phyloP scores from a whole-genome alignment of 2,888 invertebrate genomes.

The Acanthoscelides obtectus region DNA sequence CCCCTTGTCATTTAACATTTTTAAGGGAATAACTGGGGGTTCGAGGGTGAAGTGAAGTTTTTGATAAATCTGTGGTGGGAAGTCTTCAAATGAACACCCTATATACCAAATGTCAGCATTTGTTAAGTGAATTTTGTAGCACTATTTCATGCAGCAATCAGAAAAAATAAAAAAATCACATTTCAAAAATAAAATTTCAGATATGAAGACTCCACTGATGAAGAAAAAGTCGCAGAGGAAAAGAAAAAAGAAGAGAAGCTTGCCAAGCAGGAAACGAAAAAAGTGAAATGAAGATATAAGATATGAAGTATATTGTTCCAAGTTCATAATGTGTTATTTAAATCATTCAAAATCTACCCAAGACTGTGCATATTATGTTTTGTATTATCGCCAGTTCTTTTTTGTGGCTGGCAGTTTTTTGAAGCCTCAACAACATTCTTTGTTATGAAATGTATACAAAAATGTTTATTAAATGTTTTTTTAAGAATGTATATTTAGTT shows the following conservation, averaged over 20 bases:
- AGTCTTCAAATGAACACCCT: too few relatives aligned
- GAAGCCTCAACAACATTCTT: background rate
- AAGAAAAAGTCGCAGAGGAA: slow-evolving; percentile 45
- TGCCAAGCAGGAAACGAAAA: slow-evolving; percentile 43
- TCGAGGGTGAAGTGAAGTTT: too few relatives aligned
- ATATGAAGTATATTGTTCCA: slow-evolving; percentile 7
- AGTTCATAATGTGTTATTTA: slow-evolving; percentile 2
- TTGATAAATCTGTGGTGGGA: too few relatives aligned
- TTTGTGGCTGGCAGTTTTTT: background rate
- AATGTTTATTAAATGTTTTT: background rate
- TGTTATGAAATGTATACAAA: background rate
- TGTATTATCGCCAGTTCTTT: background rate
- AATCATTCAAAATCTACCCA: slow-evolving; percentile 9
- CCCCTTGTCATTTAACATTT: too few relatives aligned
- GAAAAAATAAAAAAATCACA: too few relatives aligned
- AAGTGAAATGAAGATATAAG: slow-evolving; percentile 37
- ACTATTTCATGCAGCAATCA: too few relatives aligned
- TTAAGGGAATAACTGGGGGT: too few relatives aligned
- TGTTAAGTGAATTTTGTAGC: too few relatives aligned
- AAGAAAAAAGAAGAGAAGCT: slow-evolving; percentile 41
- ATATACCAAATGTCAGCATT: too few relatives aligned
- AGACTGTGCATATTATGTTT: background rate
- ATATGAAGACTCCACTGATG: slow-evolving; percentile 64
- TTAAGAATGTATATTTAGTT: background rate
- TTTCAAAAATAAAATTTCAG: slow-evolving; percentile 38